Evolutionary conservation across 2,888 invertebrate genomes (phyloP), one percentile per base, ranked within the genome.

Genomic region (Palloptera scutellata): DNA sequence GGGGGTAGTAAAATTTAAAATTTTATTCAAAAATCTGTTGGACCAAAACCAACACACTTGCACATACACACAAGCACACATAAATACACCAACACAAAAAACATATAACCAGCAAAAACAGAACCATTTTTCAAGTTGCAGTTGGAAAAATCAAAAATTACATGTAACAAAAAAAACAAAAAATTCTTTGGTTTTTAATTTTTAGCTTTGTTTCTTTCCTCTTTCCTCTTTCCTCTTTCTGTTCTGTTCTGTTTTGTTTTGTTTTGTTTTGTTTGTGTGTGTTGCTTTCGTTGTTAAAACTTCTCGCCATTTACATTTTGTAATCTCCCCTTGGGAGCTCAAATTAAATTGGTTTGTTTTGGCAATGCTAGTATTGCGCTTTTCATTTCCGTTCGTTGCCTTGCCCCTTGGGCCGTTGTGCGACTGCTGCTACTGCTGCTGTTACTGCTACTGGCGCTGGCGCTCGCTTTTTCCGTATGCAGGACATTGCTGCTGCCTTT

Each of bases 261-360:
- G 20, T 12, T 67, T 61, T 10, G 58, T 67, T 41, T 57, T 66
- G 20, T 62, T 64, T 41, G 20, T 6, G 3, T 67, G 41, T 2
- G 30, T 30, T 30, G 30, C 30, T 30, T 30, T 30, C 30, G 30
- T 30, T 30, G 30, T 30, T 30, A 30, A 30, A 30, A 30, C 30
- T 30, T n/a, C 30, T 10, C 48, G 48, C 17, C 57, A 17, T 59
- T 59, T 52, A 53, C 64, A 59, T 59, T 64, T 59, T 52, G 42
- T 48, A 64, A 43, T 53, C 57, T 73, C 73, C 81, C 75, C 70
- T 72, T 72, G 82, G 79, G 75, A 78, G 74, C 76, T 76, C 74
- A 81, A 81, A 81, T 82, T 78, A 81, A 81, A 81, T 81, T 80
- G 80, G 78, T 79, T 81, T 78, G 76, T 76, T 81, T 80, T 58